Evolutionary conservation across 2,888 invertebrate genomes (phyloP).

Genomic region (Heliconius aoede): DNA sequence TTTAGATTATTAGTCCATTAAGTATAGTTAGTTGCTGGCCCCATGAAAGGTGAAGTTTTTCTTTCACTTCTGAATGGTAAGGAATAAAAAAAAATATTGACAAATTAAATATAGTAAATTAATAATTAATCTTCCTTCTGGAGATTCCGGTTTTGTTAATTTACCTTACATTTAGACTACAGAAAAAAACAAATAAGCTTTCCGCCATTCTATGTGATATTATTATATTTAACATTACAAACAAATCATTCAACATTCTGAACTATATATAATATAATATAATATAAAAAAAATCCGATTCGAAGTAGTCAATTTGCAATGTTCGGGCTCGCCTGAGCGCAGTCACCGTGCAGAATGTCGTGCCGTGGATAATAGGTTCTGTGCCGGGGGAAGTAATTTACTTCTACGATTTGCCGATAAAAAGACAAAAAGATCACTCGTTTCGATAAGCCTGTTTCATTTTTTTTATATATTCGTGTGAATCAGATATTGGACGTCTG

Average conservation of each 20-base stretch:
- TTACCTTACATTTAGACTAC: not conserved
- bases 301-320: slow-evolving; percentile 60
- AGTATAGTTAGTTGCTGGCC: not conserved
- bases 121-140: too few relatives aligned
- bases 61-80: too few relatives aligned
- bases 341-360: slow-evolving; percentile 57
- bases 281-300: slow-evolving; percentile 29
- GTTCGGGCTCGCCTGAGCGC: slow-evolving; percentile 56
- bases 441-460: slow-evolving; percentile 33
- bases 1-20: not conserved
- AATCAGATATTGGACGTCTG: slow-evolving; percentile 3
- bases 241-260: slow-evolving; percentile 2
- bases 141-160: too few relatives aligned
- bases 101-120: not conserved
- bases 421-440: slow-evolving; percentile 31
- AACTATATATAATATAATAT: slow-evolving; percentile 4
- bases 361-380: slow-evolving; percentile 71
- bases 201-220: too few relatives aligned
- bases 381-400: slow-evolving; percentile 58
- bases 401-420: slow-evolving; percentile 45
- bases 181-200: not conserved
- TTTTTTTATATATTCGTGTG: slow-evolving; percentile 10
- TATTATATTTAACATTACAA: not conserved
- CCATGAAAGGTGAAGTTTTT: too few relatives aligned
- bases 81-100: too few relatives aligned